Evolutionary conservation across 1,140 invertebrate species (phyloP), one percentile per base, ranked within the genome.

Genomic region (Theocolax elegans): DNA sequence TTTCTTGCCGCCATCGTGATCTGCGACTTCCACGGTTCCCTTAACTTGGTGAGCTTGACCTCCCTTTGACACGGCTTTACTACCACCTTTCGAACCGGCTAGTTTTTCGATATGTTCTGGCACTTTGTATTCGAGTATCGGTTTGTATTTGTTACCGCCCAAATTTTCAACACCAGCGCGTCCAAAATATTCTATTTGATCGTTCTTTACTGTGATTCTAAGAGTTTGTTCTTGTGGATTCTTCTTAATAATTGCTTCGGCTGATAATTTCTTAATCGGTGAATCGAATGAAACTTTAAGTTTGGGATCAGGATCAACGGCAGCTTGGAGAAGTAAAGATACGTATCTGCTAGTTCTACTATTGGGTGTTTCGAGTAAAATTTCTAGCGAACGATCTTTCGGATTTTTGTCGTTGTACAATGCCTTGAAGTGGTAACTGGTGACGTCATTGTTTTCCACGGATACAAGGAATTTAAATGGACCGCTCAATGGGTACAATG

Each of bases 341-440:
- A 90, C 79, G 66, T 89, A 90, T 51, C 92, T 89, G 19, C 89
- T 87, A 0, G 83, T 87, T 76, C 89, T 88, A 1, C 90, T 91
- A 27, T 90, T 91, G 54, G 90, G 87, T 29, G 92, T 92, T 72
- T 93, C 92, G 31, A 94, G 84, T 0, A 90, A 78, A 1, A 94
- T 72, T 77, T 93, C 91, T 38, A 89, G 73, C 0, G 80, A 88
- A 75, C 77, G 81, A 75, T 73, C 80, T 46, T 81, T 81, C 56
- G 74, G 71, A 15, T 78, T 74, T 2, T 80, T 71, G 0, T 21
- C 75, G 17, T 84, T 75, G 7, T 80, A 77, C 1, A 74, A 72
- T 0, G 88, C 83, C 59, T 87, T 90, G 31, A 92, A 85, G 72
- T 91, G 89, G 75, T 90, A 92, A 25, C 87, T 88, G 7, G 82